phyloP scores from a whole-genome alignment of 2,797 vertebrate species.

The Neosilurus mollespiculum region DNA sequence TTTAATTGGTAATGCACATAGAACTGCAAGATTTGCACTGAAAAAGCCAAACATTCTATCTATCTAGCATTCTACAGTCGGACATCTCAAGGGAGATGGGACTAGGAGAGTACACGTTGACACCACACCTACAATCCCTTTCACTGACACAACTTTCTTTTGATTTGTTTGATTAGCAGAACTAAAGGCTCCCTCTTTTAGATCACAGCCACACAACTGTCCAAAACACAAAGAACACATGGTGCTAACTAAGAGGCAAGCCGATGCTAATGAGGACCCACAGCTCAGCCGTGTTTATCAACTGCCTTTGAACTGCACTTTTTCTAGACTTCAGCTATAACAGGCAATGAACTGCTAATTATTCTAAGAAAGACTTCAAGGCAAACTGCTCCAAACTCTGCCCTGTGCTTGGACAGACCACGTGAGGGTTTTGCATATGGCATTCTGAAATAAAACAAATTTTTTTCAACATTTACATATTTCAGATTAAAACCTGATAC shows the following conservation, averaged over 20 bases:
- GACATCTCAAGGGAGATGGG: not conserved
- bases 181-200: conserved; percentile 26
- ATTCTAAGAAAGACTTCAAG: conserved; percentile 56
- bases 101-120: not conserved
- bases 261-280: conserved; percentile 51
- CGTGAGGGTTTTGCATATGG: not conserved
- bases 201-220: conserved; percentile 39
- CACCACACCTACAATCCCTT: conserved; percentile 12
- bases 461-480: not conserved
- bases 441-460: not conserved
- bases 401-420: not conserved
- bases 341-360: conserved; percentile 69
- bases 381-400: too few species aligned
- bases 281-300: conserved; percentile 62
- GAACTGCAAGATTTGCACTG: not conserved
- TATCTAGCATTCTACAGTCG: not conserved
- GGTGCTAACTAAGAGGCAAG: conserved; percentile 36
- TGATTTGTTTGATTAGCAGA: conserved; percentile 32
- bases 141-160: conserved; percentile 34
- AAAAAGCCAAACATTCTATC: not conserved
- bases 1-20: not conserved
- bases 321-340: conserved; percentile 59
- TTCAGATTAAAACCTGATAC: not conserved
- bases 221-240: conserved; percentile 37
- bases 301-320: conserved; percentile 66